These are phyloP conservation scores for Pandion haliaetus DNA, from an alignment of 2,113 vertebrate species.

Conservation along the genomic window DNA sequence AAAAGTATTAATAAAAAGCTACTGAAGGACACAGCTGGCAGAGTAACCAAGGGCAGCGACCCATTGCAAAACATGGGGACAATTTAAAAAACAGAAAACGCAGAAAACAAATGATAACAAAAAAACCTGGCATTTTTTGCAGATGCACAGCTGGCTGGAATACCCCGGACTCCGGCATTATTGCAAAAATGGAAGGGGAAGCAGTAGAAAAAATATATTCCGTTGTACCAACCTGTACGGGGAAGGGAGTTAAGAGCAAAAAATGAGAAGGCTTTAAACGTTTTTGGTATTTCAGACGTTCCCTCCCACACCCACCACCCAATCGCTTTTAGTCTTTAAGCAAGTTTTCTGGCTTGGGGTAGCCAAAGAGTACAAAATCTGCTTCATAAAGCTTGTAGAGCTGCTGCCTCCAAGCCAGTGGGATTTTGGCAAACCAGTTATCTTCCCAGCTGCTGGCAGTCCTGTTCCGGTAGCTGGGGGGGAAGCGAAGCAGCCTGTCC, in stretches of 20 bases:
- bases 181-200: background rate
- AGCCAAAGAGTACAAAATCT: conserved; percentile 95
- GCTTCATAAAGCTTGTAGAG: conserved; percentile 94
- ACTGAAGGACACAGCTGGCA: conserved; percentile 20
- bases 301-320: background rate
- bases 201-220: conserved; percentile 46
- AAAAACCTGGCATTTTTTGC: background rate
- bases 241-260: background rate
- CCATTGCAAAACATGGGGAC: background rate
- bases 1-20: conserved; percentile 75
- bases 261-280: conserved; percentile 5
- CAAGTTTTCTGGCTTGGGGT: conserved; percentile 88
- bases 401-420: conserved; percentile 81
- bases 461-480: conserved; percentile 85
- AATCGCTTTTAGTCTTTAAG: conserved; percentile 78
- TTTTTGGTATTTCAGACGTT: conserved; percentile 51
- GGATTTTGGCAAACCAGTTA: conserved; percentile 90
- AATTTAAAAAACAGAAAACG: conserved; percentile 1
- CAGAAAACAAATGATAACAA: background rate
- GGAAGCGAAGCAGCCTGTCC: conserved; percentile 89
- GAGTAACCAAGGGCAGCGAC: background rate
- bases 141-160: background rate
- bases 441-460: conserved; percentile 91
- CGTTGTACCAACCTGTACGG: background rate
- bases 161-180: background rate